These are phyloP conservation scores for Jacana jacana DNA, from an alignment of 2,113 vertebrate genomes.

Conservation along the genomic window DNA sequence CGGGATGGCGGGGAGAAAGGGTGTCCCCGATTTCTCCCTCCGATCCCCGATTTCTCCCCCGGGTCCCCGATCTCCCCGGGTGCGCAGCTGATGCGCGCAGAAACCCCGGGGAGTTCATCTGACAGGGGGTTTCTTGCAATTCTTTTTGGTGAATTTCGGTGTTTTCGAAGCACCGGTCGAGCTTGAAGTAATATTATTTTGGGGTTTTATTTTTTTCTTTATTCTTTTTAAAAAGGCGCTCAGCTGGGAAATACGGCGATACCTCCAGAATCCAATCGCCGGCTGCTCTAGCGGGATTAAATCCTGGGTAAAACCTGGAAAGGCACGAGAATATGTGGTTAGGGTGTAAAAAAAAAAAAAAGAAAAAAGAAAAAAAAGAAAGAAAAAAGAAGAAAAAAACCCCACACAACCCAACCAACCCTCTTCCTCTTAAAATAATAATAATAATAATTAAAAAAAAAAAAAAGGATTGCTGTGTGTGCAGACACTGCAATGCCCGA, in stretches of 20 bases:
- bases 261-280: not conserved
- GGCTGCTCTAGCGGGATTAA: not conserved
- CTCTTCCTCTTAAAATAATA: no score
- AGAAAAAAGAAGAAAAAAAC: no score
- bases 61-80: not conserved
- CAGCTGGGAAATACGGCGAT: not conserved
- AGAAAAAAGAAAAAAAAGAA: no score
- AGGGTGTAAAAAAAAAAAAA: not conserved
- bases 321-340: not conserved
- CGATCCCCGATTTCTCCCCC: no score
- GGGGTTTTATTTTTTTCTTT: no score
- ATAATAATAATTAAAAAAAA: no score
- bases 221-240: rapidly evolving
- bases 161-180: not conserved
- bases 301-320: not conserved
- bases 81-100: no score
- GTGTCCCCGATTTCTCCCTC: not conserved
- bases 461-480: not conserved
- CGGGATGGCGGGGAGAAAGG: not conserved
- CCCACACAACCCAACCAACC: no score
- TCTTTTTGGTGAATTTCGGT: not conserved
- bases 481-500: not conserved
- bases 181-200: not conserved
- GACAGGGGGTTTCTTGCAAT: rapidly evolving
- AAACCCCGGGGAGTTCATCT: not conserved